These are phyloP conservation scores for Perccottus glenii DNA, from an alignment of 2,113 vertebrate species.

Conservation along the genomic window DNA sequence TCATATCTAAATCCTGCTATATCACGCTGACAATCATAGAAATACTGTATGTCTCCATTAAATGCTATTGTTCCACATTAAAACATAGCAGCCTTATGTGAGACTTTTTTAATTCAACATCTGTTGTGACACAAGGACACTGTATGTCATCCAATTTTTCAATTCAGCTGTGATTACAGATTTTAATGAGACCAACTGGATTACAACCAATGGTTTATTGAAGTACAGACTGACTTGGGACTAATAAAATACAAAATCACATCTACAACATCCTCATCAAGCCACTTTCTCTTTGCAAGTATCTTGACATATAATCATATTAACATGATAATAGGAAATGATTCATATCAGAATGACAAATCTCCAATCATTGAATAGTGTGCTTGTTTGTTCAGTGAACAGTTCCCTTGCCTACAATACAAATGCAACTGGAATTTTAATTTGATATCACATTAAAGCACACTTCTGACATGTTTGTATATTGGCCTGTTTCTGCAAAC, in stretches of 20 bases:
- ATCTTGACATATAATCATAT: conserved; percentile 2
- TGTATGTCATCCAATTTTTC: too few species aligned
- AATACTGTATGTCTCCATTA: background rate
- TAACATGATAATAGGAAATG: background rate
- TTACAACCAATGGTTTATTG: too few species aligned
- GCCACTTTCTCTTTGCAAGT: background rate
- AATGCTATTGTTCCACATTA: conserved; percentile 6
- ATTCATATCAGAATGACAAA: background rate
- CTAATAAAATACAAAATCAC: background rate
- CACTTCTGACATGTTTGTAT: too few species aligned
- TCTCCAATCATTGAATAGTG: background rate
- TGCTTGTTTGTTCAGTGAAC: background rate
- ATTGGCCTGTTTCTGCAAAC: background rate
- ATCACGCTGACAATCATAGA: conserved; percentile 4
- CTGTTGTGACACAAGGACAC: too few species aligned
- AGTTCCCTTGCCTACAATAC: background rate
- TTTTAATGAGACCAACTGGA: too few species aligned
- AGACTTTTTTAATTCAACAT: too few species aligned
- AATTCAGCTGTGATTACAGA: too few species aligned
- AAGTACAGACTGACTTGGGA: too few species aligned
- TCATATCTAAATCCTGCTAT: conserved; percentile 9
- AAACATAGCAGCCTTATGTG: background rate
- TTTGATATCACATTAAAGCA: background rate
- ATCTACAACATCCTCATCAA: background rate
- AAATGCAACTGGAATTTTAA: background rate